Evolutionary conservation across 2,888 invertebrate genomes (phyloP).

Genomic region (Heteropelma amictum): DNA sequence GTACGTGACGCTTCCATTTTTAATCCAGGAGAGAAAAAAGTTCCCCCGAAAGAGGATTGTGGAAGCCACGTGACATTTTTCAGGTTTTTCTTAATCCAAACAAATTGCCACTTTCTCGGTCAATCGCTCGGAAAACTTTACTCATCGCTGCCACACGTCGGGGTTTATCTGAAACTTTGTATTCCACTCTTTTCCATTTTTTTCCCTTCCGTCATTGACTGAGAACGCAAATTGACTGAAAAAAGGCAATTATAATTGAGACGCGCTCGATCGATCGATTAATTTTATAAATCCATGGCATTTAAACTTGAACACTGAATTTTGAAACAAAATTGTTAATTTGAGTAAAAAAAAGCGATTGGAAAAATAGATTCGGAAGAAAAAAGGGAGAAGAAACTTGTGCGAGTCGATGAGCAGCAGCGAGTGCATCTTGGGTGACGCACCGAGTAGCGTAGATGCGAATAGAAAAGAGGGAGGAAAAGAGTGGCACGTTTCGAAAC

Average conservation of each 20-base stretch:
- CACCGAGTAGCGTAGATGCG: conserved; percentile 5
- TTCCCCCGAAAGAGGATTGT: not conserved
- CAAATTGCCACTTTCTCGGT: not conserved
- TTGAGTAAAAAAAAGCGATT: too few relatives aligned
- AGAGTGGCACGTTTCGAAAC: conserved; percentile 44
- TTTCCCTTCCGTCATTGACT: too few relatives aligned
- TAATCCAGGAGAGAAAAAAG: too few relatives aligned
- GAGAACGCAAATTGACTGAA: too few relatives aligned
- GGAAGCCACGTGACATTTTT: not conserved
- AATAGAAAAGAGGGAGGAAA: not conserved
- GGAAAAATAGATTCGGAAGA: not conserved
- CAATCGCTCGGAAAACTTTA: not conserved
- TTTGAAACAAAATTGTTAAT: too few relatives aligned
- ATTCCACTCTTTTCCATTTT: not conserved
- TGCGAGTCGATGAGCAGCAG: too few relatives aligned
- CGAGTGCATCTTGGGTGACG: too few relatives aligned
- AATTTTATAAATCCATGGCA: too few relatives aligned
- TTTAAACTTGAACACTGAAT: too few relatives aligned
- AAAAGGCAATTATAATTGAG: too few relatives aligned
- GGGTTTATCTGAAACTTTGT: not conserved
- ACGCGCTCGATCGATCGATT: too few relatives aligned
- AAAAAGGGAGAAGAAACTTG: conserved; percentile 9
- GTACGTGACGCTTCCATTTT: too few relatives aligned
- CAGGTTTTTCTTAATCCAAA: not conserved
- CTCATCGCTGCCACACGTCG: not conserved